Conservation (phyloP, 2,888 invertebrate species). For the Phortica okadai region DNA sequence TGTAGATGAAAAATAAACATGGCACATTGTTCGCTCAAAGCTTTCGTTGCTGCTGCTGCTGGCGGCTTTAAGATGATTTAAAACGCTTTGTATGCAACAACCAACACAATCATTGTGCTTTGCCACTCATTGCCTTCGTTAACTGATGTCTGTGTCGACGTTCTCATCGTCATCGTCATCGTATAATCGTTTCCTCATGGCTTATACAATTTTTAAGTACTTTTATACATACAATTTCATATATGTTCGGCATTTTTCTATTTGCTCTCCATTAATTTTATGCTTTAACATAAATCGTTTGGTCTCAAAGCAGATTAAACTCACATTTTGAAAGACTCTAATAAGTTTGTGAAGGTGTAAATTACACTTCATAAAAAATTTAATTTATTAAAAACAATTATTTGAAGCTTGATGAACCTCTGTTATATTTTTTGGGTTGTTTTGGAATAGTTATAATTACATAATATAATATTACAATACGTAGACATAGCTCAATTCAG, state of each 20-base stretch:
- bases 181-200: constrained; percentile 31
- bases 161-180: constrained; percentile 10
- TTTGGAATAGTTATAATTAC: no score
- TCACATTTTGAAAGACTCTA: no score
- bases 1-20: background rate
- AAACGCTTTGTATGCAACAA: constrained; percentile 49
- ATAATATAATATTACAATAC: no score
- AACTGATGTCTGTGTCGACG: background rate
- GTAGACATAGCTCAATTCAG: no score
- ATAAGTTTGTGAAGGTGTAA: no score
- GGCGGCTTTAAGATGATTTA: constrained; percentile 61
- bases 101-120: constrained; percentile 23
- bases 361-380: no score
- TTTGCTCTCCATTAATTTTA: constrained; percentile 28
- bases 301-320: no score
- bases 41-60: constrained; percentile 19
- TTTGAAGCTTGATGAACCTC: no score
- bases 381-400: no score
- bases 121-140: background rate
- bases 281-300: background rate
- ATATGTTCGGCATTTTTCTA: constrained; percentile 51
- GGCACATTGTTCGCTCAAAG: background rate
- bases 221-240: constrained; percentile 40
- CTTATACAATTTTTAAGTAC: constrained; percentile 52
- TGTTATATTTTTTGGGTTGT: no score